Base-by-base conservation (phyloP, 2,888 invertebrate species). In the Clanis bilineata region DNA sequence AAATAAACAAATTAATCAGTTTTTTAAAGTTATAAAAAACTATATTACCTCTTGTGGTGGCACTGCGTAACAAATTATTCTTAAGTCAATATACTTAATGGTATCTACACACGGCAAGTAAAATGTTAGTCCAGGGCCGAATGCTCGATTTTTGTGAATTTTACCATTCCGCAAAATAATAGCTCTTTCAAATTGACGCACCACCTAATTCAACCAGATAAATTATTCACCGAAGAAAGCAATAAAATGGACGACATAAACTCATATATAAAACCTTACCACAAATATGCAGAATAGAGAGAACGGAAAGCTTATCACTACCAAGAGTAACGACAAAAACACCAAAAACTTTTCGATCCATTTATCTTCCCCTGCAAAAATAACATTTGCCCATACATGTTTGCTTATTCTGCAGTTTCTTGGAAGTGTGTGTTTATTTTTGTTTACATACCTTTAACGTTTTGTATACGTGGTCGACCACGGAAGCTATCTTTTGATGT, bases 51-150 rank as follows among this genome's bases (percentile, higher is more conserved):
- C 98, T 92, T 98, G 98, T 0, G 98, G 97, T 32, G 98, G 97
- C 10, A 98, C 97, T 86, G 97, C 96, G 81, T 98, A 98, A 3
- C 97, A 96, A 1, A 97, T 95, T 1, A 97, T 97, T 64, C 98
- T 94, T 60, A 98, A 91, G 85, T 98, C 98, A 38, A 97, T 96
- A 80, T 95, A 97, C 58, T 95, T 95, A 77, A 97, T 96, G 60
- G 94, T 94, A 82, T 98, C 98, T 59, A 98, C 95, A 85, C 98
- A 98, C 0, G 98, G 98, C 65, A 98, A 89, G 25, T 97, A 94
- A 85, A 97, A 97, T 77, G 98, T 96, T 65, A 98, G 95, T 5
- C 97, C 97, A 41, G 96, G 95, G 0, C 97, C 96, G 64, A 95
- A 93, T 1, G 95, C 94, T 4, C 94, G 94, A 22, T 95, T 95